Evolutionary conservation across 2,888 invertebrate genomes (phyloP).

Genomic region (Eutolmus rufibarbis): DNA sequence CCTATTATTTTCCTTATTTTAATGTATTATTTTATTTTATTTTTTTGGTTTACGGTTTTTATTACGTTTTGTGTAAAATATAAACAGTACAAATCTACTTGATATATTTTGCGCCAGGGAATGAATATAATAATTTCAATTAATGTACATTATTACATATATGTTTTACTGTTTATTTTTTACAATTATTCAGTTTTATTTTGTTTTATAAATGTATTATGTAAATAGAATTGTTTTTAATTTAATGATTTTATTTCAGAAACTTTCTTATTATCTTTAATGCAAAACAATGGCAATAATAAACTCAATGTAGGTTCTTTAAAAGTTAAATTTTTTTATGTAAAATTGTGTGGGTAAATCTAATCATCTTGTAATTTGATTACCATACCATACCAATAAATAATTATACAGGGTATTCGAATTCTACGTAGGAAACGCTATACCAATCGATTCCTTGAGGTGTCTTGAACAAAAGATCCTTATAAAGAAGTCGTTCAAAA

Average conservation of each 20-base stretch:
- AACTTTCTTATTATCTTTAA: not conserved
- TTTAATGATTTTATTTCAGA: not conserved
- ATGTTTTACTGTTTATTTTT: not conserved
- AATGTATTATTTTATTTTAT: not conserved
- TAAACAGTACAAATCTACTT: not conserved
- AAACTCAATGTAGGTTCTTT: not conserved
- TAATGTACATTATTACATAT: not conserved
- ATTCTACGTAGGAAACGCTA: too few species aligned
- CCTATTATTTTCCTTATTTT: not conserved
- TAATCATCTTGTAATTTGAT: too few species aligned
- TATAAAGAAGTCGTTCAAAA: too few species aligned
- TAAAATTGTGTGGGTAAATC: too few species aligned
- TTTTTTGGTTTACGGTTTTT: not conserved
- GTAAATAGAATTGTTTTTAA: not conserved
- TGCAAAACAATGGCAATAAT: not conserved
- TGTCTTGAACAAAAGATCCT: too few species aligned
- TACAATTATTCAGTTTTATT: not conserved
- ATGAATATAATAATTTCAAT: not conserved
- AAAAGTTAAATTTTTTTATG: too few species aligned
- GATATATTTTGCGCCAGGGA: not conserved
- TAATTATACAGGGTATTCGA: too few species aligned
- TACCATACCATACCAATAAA: too few species aligned
- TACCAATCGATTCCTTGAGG: too few species aligned
- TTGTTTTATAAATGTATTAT: not conserved
- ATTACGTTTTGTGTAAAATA: not conserved